Conservation (phyloP, 2,888 invertebrate genomes). For the Tipula confusa region DNA sequence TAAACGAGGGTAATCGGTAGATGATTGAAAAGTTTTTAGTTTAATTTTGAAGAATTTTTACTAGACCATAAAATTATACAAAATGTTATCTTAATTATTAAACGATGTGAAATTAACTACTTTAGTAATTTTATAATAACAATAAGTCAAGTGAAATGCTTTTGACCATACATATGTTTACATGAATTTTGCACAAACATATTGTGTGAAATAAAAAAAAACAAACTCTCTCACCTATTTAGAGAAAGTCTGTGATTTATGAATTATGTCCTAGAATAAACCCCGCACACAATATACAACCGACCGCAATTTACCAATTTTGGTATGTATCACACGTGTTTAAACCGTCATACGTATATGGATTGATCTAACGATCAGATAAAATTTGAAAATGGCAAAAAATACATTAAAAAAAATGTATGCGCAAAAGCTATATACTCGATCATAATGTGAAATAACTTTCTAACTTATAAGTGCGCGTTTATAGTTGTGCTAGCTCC, state of each 20-base stretch:
- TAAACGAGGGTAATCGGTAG: not conserved
- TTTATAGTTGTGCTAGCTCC: not conserved
- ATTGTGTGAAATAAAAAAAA: not conserved
- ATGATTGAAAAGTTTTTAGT: not conserved
- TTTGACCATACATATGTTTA: not conserved
- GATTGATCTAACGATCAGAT: not conserved
- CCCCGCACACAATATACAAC: not conserved
- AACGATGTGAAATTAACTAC: not conserved
- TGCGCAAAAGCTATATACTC: not conserved
- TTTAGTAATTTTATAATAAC: not conserved
- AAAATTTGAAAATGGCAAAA: not conserved
- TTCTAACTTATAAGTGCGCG: not conserved
- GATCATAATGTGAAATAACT: not conserved
- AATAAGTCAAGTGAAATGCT: not conserved
- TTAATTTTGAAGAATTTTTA: not conserved
- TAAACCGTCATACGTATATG: not conserved
- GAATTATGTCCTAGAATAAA: not conserved
- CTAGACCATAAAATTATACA: no score
- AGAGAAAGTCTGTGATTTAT: conserved; percentile 12
- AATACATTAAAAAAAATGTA: not conserved
- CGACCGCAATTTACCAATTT: not conserved
- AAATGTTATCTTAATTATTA: not conserved
- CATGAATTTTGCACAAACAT: not conserved
- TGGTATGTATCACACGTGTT: not conserved
- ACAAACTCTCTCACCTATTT: not conserved